phyloP scores from a whole-genome alignment of 2,888 invertebrate species.

The Rhagonycha fulva region DNA sequence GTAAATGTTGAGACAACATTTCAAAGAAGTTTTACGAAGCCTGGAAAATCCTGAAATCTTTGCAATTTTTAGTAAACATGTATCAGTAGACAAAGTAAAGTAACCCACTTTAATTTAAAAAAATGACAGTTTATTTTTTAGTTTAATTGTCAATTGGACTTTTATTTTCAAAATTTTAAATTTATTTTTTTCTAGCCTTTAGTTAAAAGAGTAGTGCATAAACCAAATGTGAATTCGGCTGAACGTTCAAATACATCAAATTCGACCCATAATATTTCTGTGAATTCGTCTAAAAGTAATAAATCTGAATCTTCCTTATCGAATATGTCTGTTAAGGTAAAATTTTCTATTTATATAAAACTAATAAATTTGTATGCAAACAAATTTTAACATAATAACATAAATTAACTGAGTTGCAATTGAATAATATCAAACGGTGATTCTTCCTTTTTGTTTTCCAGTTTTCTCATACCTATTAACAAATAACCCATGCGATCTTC shows the following conservation, averaged over 20 bases:
- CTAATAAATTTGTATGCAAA: background rate
- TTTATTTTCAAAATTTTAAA: background rate
- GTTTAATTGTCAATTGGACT: background rate
- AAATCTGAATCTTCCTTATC: background rate
- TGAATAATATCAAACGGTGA: too few species aligned
- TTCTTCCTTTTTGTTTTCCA: too few species aligned
- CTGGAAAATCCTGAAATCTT: slow-evolving; percentile 34
- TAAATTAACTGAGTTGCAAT: too few species aligned
- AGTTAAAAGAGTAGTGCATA: background rate
- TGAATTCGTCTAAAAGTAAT: background rate
- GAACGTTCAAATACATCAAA: background rate
- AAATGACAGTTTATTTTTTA: background rate
- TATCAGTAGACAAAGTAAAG: slow-evolving; percentile 6
- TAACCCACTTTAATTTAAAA: background rate
- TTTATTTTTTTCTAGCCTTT: background rate
- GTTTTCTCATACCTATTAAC: too few species aligned
- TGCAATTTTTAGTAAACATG: slow-evolving; percentile 19
- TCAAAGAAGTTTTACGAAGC: slow-evolving; percentile 31
- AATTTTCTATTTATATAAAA: background rate
- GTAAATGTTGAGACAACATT: slow-evolving; percentile 38
- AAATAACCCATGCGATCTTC: too few species aligned
- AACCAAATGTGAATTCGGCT: background rate
- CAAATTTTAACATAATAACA: background rate
- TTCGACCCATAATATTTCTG: background rate
- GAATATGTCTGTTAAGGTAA: background rate